Conservation (phyloP, 2,797 vertebrate genomes). For the Notolabrus celidotus region DNA sequence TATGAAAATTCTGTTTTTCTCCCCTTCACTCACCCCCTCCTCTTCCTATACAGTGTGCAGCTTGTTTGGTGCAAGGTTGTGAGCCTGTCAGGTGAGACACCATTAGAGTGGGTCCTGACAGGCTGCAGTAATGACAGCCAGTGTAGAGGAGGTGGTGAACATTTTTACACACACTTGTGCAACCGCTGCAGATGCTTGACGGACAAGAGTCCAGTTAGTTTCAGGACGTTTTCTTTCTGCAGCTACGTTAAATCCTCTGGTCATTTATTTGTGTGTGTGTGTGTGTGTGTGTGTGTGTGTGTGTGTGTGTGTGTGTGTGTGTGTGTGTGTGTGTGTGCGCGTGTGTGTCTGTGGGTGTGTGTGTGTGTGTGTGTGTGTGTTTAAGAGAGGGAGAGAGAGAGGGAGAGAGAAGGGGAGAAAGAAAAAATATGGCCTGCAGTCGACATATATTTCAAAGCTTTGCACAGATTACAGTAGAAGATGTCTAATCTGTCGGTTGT, state of each 20-base stretch:
- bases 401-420: slow-evolving; percentile 10
- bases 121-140: slow-evolving; percentile 67
- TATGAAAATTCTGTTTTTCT: slow-evolving; percentile 27
- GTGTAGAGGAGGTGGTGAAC: slow-evolving; percentile 48
- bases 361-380: slow-evolving; percentile 3
- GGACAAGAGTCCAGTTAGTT: slow-evolving; percentile 42
- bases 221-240: slow-evolving; percentile 11
- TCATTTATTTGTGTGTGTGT: slow-evolving; percentile 21
- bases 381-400: slow-evolving; percentile 1
- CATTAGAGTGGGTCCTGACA: slow-evolving; percentile 78
- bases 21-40: background rate
- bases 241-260: slow-evolving; percentile 25
- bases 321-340: background rate
- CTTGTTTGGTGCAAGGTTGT: slow-evolving; percentile 67
- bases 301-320: slow-evolving; percentile 7
- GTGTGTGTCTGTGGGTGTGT: no score
- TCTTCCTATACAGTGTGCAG: slow-evolving; percentile 33
- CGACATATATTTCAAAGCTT: slow-evolving; percentile 73
- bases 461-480: slow-evolving; percentile 74
- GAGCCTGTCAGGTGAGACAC: slow-evolving; percentile 76
- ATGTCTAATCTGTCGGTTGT: slow-evolving; percentile 79
- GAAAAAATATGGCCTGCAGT: slow-evolving; percentile 59
- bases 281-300: background rate
- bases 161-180: slow-evolving; percentile 35
- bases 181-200: slow-evolving; percentile 27